Percentiles rank a stretch among this genome's conserved stretches.
Conservation (phyloP, 1,140 invertebrate genomes). For the Megalonaias nervosa region DNA sequence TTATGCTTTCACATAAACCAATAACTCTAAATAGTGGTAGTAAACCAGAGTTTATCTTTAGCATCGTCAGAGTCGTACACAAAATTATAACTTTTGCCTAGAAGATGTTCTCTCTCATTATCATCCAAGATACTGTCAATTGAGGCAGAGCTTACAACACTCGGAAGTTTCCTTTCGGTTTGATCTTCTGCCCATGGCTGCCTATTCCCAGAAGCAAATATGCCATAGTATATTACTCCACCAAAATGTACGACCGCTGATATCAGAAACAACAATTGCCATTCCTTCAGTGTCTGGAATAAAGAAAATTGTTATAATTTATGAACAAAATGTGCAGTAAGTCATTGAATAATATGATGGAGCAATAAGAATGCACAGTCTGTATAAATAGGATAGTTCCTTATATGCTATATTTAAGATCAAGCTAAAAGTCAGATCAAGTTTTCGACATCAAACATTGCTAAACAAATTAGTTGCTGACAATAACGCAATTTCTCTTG, state of each 20-base stretch:
- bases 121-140: neutral
- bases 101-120: neutral
- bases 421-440: too few species aligned
- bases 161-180: neutral
- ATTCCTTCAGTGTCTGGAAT: neutral
- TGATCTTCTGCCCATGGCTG: conserved; percentile 17
- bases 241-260: conserved; percentile 5
- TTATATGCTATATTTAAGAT: too few species aligned
- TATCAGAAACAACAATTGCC: conserved; percentile 5
- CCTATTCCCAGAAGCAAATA: conserved; percentile 23
- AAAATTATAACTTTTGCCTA: neutral
- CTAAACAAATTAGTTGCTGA: too few species aligned
- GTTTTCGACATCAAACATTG: too few species aligned
- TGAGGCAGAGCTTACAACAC: neutral
- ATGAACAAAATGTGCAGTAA: too few species aligned
- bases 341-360: too few species aligned
- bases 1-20: neutral
- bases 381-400: too few species aligned
- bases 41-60: conserved; percentile 6
- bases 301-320: neutral
- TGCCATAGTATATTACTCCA: conserved; percentile 15
- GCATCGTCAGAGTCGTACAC: neutral
- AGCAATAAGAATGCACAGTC: too few species aligned
- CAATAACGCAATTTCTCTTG: too few species aligned
- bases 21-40: conserved; percentile 13